These are phyloP conservation scores for Carterocephalus palaemon DNA, from an alignment of 2,888 invertebrate genomes.

Conservation along the genomic window DNA sequence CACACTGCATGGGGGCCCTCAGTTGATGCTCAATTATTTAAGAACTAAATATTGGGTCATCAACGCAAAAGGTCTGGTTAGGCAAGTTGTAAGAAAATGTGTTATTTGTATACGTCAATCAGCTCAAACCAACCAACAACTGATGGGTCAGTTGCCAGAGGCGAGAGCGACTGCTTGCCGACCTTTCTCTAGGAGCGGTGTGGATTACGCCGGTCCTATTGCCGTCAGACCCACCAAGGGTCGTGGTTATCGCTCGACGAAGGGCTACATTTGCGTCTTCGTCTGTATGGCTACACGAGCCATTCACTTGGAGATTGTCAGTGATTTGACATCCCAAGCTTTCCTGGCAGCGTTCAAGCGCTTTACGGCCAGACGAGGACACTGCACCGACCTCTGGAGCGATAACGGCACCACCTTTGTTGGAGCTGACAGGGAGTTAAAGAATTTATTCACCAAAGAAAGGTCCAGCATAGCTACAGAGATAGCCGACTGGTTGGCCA, in stretches of 20 bases:
- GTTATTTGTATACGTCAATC: not conserved
- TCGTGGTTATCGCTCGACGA: not conserved
- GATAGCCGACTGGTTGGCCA: conserved; percentile 16
- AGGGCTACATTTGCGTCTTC: conserved; percentile 12
- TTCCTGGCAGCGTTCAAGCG: conserved; percentile 28
- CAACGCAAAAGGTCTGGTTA: not conserved
- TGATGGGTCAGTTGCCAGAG: conserved; percentile 6
- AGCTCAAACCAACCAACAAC: not conserved
- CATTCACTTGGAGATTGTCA: conserved; percentile 19
- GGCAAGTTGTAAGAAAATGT: not conserved
- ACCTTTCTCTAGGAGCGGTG: not conserved
- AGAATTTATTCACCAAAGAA: not conserved
- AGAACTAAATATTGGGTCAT: conserved; percentile 4
- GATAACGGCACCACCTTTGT: conserved; percentile 32
- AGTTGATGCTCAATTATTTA: conserved; percentile 1
- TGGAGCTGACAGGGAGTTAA: conserved; percentile 21
- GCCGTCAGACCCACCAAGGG: not conserved
- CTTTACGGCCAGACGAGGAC: conserved; percentile 29
- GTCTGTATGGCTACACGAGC: conserved; percentile 27
- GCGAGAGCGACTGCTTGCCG: not conserved
- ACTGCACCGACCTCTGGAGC: conserved; percentile 27
- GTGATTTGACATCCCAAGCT: conserved; percentile 11
- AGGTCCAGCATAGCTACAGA: not conserved
- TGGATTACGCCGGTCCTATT: conserved; percentile 8
- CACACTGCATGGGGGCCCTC: conserved; percentile 2